These are phyloP conservation scores for Balaeniceps rex DNA, from an alignment of 2,113 vertebrate species.

Conservation along the genomic window DNA sequence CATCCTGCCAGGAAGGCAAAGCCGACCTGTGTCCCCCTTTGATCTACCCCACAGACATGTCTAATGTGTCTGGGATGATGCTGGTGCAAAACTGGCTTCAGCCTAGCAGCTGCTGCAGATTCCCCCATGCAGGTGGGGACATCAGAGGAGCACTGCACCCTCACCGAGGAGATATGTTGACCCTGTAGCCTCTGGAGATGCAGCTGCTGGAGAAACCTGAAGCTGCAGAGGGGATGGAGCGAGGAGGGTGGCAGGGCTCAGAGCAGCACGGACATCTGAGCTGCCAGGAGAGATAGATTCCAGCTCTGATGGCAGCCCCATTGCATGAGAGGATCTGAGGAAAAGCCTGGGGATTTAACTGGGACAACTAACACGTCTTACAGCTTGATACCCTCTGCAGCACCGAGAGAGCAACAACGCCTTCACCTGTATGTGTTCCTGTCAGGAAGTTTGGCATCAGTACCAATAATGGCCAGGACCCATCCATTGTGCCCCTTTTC, in stretches of 20 bases:
- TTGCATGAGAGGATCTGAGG: not conserved
- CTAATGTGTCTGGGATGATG: not conserved
- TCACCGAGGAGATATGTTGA: not conserved
- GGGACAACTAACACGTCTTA: rapidly evolving
- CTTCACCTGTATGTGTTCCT: not conserved
- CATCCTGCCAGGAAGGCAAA: not conserved
- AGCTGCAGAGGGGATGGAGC: not conserved
- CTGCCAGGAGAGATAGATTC: not conserved
- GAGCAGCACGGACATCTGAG: not conserved
- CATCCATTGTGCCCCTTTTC: not conserved
- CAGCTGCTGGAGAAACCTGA: not conserved
- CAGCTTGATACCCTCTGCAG: not conserved
- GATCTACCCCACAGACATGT: not conserved
- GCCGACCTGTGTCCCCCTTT: not conserved
- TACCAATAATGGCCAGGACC: not conserved
- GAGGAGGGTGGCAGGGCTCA: not conserved
- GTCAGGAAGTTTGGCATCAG: not conserved
- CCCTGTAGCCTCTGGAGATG: not conserved
- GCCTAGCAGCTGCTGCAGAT: not conserved
- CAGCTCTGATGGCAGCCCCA: not conserved
- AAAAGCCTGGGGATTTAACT: not conserved
- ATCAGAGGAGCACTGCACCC: not conserved
- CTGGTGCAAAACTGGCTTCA: not conserved
- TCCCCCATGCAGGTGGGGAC: rapidly evolving
- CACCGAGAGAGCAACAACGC: not conserved